Base-by-base conservation (phyloP, 1,140 invertebrate genomes). In the Solenopsis fugax region DNA sequence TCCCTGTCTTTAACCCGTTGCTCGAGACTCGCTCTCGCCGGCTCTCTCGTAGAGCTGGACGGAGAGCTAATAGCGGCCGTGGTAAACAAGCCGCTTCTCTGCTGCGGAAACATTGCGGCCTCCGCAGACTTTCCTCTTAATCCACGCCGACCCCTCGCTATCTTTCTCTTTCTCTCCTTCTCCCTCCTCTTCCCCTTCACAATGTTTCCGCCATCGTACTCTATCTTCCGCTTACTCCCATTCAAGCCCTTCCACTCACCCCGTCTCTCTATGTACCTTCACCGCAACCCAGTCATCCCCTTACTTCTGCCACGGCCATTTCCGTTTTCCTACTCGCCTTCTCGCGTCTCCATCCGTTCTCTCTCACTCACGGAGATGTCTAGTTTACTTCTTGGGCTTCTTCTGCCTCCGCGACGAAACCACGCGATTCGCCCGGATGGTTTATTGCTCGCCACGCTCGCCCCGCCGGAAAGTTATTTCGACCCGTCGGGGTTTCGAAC, bases 21-120 rank as follows among this genome's bases (percentile, higher is more conserved):
- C 29, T 62, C 85, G 60, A 58, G 84, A 76, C 76, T 67, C 65
- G 37, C 76, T 78, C 37, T 45, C 50, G 58, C 52, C 64, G 65
- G 67, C 77, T 84, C 76, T 84, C 76, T 82, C 76, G 72, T 78
- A 86, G 81, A 72, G 73, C 52, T 72, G 88, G 77, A 89, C 78
- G 73, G 82, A 86, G 81, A 92, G 91, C 91, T 93, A 93, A 93
- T 93, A 92, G 93, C 85, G 67, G 85, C 88, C 87, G 88, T 75
- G 87, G 92, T 94, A 94, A 93, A 94, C 93, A 93, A 91, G 89
- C 88, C 88, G 90, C 91, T 92, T 92, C 89, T 92, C 89, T 90
- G 60, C 86, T 87, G 71, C 87, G 84, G 92, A 93, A 93, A 91
- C 90, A 90, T 91, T 69, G 64, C 85, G 72, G 85, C 80, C 86